phyloP scores from a whole-genome alignment of 2,113 vertebrate species.

The Lucifuga dentata region DNA sequence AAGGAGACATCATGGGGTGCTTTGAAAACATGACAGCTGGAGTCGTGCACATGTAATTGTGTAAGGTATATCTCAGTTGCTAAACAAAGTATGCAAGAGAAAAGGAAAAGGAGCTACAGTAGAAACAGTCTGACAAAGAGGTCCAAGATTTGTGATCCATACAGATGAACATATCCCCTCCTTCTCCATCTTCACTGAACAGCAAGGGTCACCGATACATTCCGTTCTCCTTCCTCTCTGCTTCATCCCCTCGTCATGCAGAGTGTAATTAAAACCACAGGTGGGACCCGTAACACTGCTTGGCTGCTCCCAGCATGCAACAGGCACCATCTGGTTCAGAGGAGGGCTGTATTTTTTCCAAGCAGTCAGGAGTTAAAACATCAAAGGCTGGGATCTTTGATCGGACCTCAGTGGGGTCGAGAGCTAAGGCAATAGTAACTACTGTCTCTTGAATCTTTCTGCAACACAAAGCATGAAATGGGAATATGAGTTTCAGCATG shows the following conservation, averaged over 20 bases:
- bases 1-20: slow-evolving; percentile 41
- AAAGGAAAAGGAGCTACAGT: not conserved
- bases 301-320: slow-evolving; percentile 81
- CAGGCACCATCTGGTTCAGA: slow-evolving; percentile 83
- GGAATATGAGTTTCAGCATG: slow-evolving; percentile 47
- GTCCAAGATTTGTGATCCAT: slow-evolving; percentile 22
- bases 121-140: not conserved
- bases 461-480: slow-evolving; percentile 82
- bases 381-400: slow-evolving; percentile 80
- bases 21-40: slow-evolving; percentile 61
- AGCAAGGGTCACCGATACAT: slow-evolving; percentile 73
- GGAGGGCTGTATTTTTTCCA: slow-evolving; percentile 64
- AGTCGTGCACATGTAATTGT: slow-evolving; percentile 48
- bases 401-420: slow-evolving; percentile 72
- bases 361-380: slow-evolving; percentile 83
- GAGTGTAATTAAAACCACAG: slow-evolving; percentile 87
- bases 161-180: slow-evolving; percentile 41
- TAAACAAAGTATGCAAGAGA: slow-evolving; percentile 34
- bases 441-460: slow-evolving; percentile 74
- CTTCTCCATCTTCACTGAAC: slow-evolving; percentile 34
- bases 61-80: slow-evolving; percentile 4
- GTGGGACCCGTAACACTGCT: slow-evolving; percentile 79
- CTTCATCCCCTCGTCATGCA: slow-evolving; percentile 71
- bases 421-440: slow-evolving; percentile 66
- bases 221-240: slow-evolving; percentile 68